Conservation (phyloP, 2,113 vertebrate species). For the Perca fluviatilis region DNA sequence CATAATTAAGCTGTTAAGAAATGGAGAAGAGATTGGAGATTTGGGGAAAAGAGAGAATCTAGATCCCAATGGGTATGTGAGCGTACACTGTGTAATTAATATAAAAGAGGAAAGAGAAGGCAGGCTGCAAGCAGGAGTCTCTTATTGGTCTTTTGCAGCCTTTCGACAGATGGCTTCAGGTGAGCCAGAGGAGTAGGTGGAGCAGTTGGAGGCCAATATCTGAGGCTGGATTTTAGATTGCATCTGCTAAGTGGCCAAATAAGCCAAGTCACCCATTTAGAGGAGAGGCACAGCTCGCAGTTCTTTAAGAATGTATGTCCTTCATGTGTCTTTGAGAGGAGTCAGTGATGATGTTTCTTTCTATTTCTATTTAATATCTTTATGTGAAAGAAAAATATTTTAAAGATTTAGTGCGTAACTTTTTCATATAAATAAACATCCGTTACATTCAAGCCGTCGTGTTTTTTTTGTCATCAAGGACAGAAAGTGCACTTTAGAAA, state of each 20-base stretch:
- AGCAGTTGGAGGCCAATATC: slow-evolving; percentile 37
- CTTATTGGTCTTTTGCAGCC: slow-evolving; percentile 22
- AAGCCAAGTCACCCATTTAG: slow-evolving; percentile 10
- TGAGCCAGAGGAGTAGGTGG: slow-evolving; percentile 42
- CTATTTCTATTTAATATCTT: not conserved
- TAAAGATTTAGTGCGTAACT: no score
- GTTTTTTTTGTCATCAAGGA: no score
- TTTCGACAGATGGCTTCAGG: slow-evolving; percentile 54
- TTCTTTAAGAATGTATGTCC: not conserved
- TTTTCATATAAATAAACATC: no score
- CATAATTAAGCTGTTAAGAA: slow-evolving; percentile 23
- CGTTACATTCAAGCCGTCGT: no score
- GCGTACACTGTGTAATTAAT: slow-evolving; percentile 18
- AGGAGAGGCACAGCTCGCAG: not conserved
- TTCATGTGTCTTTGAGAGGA: slow-evolving; percentile 7
- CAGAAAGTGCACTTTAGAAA: no score
- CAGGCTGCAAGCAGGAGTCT: slow-evolving; percentile 13
- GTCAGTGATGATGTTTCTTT: not conserved
- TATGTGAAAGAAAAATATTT: not conserved
- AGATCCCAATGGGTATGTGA: not conserved
- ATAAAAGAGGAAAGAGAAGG: slow-evolving; percentile 39
- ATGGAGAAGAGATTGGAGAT: slow-evolving; percentile 15
- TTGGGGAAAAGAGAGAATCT: slow-evolving; percentile 18
- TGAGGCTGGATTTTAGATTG: slow-evolving; percentile 41
- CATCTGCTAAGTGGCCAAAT: slow-evolving; percentile 43